Conservation (phyloP, 2,797 vertebrate species). For the Lindbergichthys nudifrons region DNA sequence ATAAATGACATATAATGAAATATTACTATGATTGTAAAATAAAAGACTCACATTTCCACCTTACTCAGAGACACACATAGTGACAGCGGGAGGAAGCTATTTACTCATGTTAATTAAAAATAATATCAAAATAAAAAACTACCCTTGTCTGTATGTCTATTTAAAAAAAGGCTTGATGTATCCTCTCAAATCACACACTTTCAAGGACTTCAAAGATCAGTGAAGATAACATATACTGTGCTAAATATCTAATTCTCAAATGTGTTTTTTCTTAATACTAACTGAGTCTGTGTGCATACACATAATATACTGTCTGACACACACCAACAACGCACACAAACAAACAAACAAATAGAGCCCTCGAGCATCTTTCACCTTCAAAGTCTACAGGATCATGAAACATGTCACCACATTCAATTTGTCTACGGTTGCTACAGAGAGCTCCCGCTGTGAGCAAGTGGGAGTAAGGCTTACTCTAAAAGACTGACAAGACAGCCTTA, state of each 20-base stretch:
- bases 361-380: slow-evolving; percentile 61
- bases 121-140: too few relatives aligned
- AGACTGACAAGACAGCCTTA: slow-evolving; percentile 60
- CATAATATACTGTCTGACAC: slow-evolving; percentile 1
- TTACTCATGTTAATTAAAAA: too few relatives aligned
- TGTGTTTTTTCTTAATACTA: slow-evolving; percentile 41
- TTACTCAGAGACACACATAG: too few relatives aligned
- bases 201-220: too few relatives aligned
- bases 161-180: too few relatives aligned
- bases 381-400: slow-evolving; percentile 57
- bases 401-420: slow-evolving; percentile 53
- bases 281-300: slow-evolving; percentile 1
- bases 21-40: background rate
- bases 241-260: background rate
- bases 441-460: slow-evolving; percentile 58
- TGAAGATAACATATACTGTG: background rate
- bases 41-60: too few relatives aligned
- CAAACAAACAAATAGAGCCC: slow-evolving; percentile 50
- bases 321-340: slow-evolving; percentile 32
- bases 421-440: slow-evolving; percentile 50
- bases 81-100: too few relatives aligned
- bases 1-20: background rate
- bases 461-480: slow-evolving; percentile 54
- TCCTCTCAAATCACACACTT: too few relatives aligned
- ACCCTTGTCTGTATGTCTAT: too few relatives aligned